A percentile compares a stretch with the other conserved stretches of the same genome.
phyloP scores from a whole-genome alignment of 2,888 invertebrate species.

The Lutraria lutraria region DNA sequence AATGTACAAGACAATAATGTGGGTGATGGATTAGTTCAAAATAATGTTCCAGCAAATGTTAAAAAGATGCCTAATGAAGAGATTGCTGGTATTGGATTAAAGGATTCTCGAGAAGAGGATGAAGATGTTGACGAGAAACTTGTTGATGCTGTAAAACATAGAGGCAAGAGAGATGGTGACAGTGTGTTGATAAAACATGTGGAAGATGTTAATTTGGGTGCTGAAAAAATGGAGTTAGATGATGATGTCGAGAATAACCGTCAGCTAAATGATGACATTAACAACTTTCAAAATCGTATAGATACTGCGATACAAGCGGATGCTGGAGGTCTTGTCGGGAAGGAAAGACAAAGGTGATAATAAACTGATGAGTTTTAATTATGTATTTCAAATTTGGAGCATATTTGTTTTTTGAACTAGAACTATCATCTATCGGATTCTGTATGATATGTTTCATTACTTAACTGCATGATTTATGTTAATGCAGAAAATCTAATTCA shows the following conservation, averaged over 20 bases:
- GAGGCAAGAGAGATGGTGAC: slow-evolving; percentile 48
- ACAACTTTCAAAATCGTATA: background rate
- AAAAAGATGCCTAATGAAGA: background rate
- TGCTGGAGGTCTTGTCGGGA: background rate
- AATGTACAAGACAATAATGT: slow-evolving; percentile 19
- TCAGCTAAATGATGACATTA: background rate
- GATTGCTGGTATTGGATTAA: background rate
- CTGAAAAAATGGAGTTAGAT: background rate
- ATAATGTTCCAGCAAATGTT: slow-evolving; percentile 5
- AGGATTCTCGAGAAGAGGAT: background rate
- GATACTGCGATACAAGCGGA: background rate
- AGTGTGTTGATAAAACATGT: background rate
- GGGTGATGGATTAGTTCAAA: background rate
- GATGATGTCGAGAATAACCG: background rate
- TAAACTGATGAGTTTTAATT: background rate
- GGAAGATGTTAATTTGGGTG: background rate
- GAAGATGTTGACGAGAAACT: slow-evolving; percentile 17
- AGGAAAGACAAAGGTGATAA: background rate
- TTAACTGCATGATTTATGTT: no score
- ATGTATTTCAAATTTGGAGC: background rate
- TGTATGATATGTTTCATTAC: no score
- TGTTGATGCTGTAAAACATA: slow-evolving; percentile 48
- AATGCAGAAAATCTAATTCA: no score
- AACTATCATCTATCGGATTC: no score
- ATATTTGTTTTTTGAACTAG: no score